Evolutionary conservation across 1,140 invertebrate species (phyloP).

Genomic region (Carcinoscorpius rotundicauda): DNA sequence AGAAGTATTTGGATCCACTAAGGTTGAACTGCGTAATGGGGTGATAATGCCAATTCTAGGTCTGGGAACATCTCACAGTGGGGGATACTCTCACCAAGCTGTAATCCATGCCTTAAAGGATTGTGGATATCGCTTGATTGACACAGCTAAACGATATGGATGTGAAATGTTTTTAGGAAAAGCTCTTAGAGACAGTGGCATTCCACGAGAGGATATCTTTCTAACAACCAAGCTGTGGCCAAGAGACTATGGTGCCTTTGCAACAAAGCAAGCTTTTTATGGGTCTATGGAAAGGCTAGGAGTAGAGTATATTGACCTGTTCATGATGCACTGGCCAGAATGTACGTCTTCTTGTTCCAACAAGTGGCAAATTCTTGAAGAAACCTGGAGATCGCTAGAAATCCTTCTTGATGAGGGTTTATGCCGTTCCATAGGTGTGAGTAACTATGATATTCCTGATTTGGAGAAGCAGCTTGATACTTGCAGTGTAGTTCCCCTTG

Average conservation of each 20-base stretch:
- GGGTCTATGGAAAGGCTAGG: constrained; percentile 30
- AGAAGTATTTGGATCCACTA: constrained; percentile 19
- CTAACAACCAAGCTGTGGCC: constrained; percentile 34
- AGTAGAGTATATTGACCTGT: constrained; percentile 32
- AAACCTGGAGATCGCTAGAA: constrained; percentile 34
- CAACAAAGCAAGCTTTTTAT: constrained; percentile 26
- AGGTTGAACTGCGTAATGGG: constrained; percentile 20
- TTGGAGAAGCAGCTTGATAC: constrained; percentile 29
- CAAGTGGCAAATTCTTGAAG: constrained; percentile 26
- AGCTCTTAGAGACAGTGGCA: constrained; percentile 20
- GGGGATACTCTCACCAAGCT: constrained; percentile 34
- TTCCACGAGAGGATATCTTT: constrained; percentile 31
- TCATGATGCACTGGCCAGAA: constrained; percentile 34
- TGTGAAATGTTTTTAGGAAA: constrained; percentile 23
- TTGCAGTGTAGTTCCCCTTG: constrained; percentile 30
- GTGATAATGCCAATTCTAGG: constrained; percentile 23
- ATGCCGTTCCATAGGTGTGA: constrained; percentile 32
- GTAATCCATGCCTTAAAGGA: constrained; percentile 33
- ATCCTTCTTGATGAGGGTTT: constrained; percentile 31
- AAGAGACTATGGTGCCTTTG: constrained; percentile 30
- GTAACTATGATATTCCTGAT: constrained; percentile 33
- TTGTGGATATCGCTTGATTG: constrained; percentile 33
- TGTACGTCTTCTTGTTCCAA: constrained; percentile 26
- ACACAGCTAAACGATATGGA: constrained; percentile 36
- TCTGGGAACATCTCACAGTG: constrained; percentile 33